A percentile compares a stretch with the other conserved stretches of the same genome.
phyloP scores from a whole-genome alignment of 2,797 vertebrate species.

The Dryobates pubescens region DNA sequence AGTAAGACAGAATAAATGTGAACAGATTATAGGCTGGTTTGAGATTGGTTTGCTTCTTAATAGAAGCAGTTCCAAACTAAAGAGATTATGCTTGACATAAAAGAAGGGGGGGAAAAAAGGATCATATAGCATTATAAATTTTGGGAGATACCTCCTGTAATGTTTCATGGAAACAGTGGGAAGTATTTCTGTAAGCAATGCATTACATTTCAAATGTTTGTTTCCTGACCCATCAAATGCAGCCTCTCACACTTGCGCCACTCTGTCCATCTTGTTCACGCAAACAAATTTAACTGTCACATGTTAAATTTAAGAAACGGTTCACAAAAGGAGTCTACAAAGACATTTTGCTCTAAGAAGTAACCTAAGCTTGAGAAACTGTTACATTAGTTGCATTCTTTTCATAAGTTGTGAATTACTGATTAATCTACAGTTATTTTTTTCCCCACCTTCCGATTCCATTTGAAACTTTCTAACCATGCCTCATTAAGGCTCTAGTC shows the following conservation, averaged over 20 bases:
- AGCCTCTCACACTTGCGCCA: not conserved
- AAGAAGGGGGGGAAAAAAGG: not conserved
- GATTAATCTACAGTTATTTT: not conserved
- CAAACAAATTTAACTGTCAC: not conserved
- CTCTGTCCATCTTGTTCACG: not conserved
- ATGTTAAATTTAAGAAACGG: accelerated
- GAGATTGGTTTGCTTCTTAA: not conserved
- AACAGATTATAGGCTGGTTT: not conserved
- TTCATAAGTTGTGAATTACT: not conserved
- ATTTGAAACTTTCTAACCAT: not conserved
- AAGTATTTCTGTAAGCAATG: not conserved
- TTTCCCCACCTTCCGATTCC: not conserved
- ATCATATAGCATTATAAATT: not conserved
- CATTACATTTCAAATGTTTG: not conserved
- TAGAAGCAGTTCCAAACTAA: not conserved
- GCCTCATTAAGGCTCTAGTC: not conserved
- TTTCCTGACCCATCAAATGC: not conserved
- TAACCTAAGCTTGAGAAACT: not conserved
- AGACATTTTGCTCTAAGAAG: not conserved
- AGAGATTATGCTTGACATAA: not conserved
- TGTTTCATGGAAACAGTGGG: not conserved
- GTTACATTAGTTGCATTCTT: not conserved
- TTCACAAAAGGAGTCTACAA: not conserved
- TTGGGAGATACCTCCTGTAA: not conserved
- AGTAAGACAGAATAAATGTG: not conserved